Evolutionary conservation across 2,113 vertebrate species (phyloP), one percentile per base, ranked within the genome.

Genomic region (Climacteris rufus): DNA sequence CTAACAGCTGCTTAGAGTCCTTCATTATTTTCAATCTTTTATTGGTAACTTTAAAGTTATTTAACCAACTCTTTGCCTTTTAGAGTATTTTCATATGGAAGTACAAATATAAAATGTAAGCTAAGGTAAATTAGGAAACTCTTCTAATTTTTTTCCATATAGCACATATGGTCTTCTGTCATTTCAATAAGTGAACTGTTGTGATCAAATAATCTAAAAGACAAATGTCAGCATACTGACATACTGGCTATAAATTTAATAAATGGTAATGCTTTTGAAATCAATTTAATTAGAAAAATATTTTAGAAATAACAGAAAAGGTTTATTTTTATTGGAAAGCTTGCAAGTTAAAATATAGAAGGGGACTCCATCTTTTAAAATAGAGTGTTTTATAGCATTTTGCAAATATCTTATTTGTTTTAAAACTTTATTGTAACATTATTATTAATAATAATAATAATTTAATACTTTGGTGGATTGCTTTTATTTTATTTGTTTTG

Each of bases 401-500:
- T 30, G 5, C 1, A 71, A 90, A 6, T 69, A 31, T 19, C 27
- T 15, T 52, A 50, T 53, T 50, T 91, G 0, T n/a, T n/a, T n/a
- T 44, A 77, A 69, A 66, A 25, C 25, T 33, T 12, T 5, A 0
- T 30, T 77, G 5, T 7, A 69, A n/a, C 5, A 60, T 64, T 50
- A 23, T 50, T 72, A 40, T 81, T 50, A 23, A 45, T 78, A 52
- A 21, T 68, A 52, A 21, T 68, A 56, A 2, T 81, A 27, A 52
- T 54, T 45, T 72, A 80, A 13, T 1, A 31, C 2, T 57, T 70
- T 22, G 16, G 4, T 44, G 2, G 6, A 7, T 57, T 57, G 0
- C 5, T 59, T 72, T 49, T 27, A 5, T 11, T 72, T 65, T 28
- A 27, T 31, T 50, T 33, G 8, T 39, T 74, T 59, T 9, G 3